Percentiles rank a stretch among this genome's conserved stretches.
Evolutionary conservation across 1,140 invertebrate species (phyloP).

Genomic region (Heliconius congener): DNA sequence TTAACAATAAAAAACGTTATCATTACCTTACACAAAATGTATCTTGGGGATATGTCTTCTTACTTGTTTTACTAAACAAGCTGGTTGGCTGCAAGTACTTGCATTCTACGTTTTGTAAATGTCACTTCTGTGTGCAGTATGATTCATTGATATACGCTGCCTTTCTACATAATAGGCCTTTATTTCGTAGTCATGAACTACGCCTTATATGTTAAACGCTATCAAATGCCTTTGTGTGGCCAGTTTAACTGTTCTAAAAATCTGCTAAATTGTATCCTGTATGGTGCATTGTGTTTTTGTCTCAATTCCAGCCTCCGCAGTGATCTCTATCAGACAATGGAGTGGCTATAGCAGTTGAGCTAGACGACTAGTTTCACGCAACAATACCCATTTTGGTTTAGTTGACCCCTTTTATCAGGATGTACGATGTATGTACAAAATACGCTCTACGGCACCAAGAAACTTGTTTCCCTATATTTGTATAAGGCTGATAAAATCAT

Average conservation of each 20-base stretch:
- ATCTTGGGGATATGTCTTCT: conserved; percentile 66
- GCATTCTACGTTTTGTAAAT: conserved; percentile 37
- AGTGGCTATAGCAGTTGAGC: conserved; percentile 35
- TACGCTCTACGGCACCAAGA: conserved; percentile 9
- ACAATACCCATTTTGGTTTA: conserved; percentile 37
- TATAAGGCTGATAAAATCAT: conserved; percentile 7
- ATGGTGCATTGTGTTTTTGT: conserved; percentile 38
- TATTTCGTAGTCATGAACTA: conserved; percentile 30
- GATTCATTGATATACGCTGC: conserved; percentile 42
- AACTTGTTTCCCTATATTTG: conserved; percentile 16
- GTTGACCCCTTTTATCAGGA: conserved; percentile 34
- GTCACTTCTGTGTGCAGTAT: conserved; percentile 37
- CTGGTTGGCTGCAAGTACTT: conserved; percentile 25
- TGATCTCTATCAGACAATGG: conserved; percentile 41
- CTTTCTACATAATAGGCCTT: conserved; percentile 38
- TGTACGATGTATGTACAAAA: conserved; percentile 22
- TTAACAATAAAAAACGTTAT: conserved; percentile 81
- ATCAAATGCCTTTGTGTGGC: conserved; percentile 36
- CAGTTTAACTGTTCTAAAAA: conserved; percentile 38
- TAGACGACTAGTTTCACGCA: conserved; percentile 34
- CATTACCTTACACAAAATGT: conserved; percentile 69
- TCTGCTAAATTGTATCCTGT: conserved; percentile 38
- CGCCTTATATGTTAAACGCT: conserved; percentile 38
- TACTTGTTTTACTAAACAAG: conserved; percentile 53
- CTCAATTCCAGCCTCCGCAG: conserved; percentile 33